Base-by-base conservation (phyloP, 2,888 invertebrate genomes). In the Pediacus dermestoides region DNA sequence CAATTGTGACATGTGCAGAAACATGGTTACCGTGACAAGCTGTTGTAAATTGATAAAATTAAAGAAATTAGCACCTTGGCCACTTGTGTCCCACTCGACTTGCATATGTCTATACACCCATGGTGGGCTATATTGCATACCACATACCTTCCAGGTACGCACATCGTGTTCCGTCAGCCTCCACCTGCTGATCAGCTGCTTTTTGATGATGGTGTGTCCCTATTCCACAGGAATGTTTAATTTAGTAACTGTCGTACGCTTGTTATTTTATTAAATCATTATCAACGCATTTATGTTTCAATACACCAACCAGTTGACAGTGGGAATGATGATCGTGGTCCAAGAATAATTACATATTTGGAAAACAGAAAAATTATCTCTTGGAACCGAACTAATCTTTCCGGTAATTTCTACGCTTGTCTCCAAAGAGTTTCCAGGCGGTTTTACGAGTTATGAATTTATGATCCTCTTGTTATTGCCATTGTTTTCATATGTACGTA, bases 1-100 rank as follows among this genome's bases (percentile, higher is more conserved):
- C 14, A 14, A 22, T 23, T 22, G 35, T 16, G 30, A 34, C 40
- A 44, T 41, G 40, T 41, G 40, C 44, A 44, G 30, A 41, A 42
- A 30, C 27, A 27, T 11, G 15, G 2, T 11, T 8, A 9, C 11
- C 37, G 27, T 27, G 34, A 44, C 48, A 44, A 39, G 36, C 40
- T 43, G 47, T 46, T 31, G 42, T 42, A 50, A 53, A 53, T 53
- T 50, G 48, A 38, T 42, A 36, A 49, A 53, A 53, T 50, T 46
- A 50, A 45, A 46, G 44, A 49, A 53, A 53, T 53, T 53, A 53
- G 50, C 52, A 53, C 52, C 50, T 51, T 53, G 47, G 39, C 50
- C 44, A 50, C 37, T 46, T 46, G 46, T 40, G 35, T 41, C n/a
- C 2, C 30, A 22, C 16, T 36, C 30, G 36, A 25, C 10, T 11